Conservation (phyloP, 1,140 invertebrate genomes). For the Leptinotarsa lineolata region DNA sequence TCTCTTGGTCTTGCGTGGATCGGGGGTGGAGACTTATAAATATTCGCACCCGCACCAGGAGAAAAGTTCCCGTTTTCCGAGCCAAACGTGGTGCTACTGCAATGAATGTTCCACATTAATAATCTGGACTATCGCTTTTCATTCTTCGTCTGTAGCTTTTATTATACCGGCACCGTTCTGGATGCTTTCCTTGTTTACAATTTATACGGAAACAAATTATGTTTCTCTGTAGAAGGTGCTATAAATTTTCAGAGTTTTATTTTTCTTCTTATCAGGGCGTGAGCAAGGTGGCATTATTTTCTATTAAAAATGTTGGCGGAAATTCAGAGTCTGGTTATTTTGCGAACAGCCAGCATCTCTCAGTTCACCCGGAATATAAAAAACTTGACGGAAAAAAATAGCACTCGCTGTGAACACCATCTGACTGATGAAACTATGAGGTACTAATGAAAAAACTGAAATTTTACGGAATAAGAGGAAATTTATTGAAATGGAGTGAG, state of each 20-base stretch:
- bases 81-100: slow-evolving; percentile 47
- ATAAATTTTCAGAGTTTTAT: neutral
- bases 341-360: no score
- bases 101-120: slow-evolving; percentile 51
- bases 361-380: no score
- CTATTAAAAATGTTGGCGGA: neutral
- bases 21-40: slow-evolving; percentile 57
- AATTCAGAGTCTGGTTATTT: no score
- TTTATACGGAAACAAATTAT: slow-evolving; percentile 16
- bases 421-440: no score
- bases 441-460: no score
- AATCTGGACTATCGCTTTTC: slow-evolving; percentile 42
- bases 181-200: slow-evolving; percentile 10
- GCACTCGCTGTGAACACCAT: no score
- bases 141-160: slow-evolving; percentile 25
- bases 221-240: slow-evolving; percentile 2
- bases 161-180: slow-evolving; percentile 9
- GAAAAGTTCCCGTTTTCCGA: slow-evolving; percentile 56
- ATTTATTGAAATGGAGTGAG: no score
- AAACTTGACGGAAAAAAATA: no score
- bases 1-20: slow-evolving; percentile 49
- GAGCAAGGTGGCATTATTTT: neutral
- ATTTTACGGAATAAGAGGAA: no score
- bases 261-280: neutral
- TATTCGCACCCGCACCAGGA: slow-evolving; percentile 51